phyloP scores from a whole-genome alignment of 2,113 vertebrate species.

The human (Homo sapiens) region GRCh38 chr7:148792001-148792500 shows the following conservation, averaged over 20 bases:
- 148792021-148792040: too few species aligned
- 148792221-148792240: neutral
- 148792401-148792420: neutral
- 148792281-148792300: fast-evolving
- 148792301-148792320: neutral
- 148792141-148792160: too few species aligned
- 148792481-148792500: neutral
- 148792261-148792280: neutral
- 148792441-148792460: neutral
- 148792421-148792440: fast-evolving
- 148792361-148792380: neutral
- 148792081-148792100: too few species aligned
- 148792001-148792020: too few species aligned
- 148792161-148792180: too few species aligned
- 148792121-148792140: too few species aligned
- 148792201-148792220: too few species aligned
- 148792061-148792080: too few species aligned
- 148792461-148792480: neutral
- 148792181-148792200: too few species aligned
- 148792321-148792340: neutral
- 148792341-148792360: neutral
- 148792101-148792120: too few species aligned
- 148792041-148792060: too few species aligned
- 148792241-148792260: neutral
- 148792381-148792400: neutral